Base-by-base conservation (phyloP, 2,797 vertebrate genomes). In the Pseudomugil gertrudae region DNA sequence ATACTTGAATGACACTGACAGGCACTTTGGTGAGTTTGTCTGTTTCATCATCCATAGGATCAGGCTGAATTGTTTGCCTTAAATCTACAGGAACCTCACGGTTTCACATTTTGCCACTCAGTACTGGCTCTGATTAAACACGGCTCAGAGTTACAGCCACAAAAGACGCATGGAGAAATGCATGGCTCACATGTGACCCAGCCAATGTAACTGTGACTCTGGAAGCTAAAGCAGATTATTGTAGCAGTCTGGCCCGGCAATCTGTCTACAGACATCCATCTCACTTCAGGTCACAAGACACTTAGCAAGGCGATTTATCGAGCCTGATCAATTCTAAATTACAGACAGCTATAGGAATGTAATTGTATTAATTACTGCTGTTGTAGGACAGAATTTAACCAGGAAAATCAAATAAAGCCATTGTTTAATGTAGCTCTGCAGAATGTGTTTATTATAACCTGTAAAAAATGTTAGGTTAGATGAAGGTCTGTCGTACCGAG, bases 161-260 rank as follows among this genome's bases (percentile, higher is more conserved):
- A 9, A 54, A 55, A 1, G 10, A 70, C 51, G 64, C n/a, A 19
- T 30, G 54, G 61, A 66, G 52, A 69, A 77, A 76, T 71, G 36
- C 56, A 66, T 71, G 59, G 63, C 57, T 64, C 30, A 51, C 84
- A 78, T 89, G 80, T 91, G 84, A 85, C 83, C 72, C 62, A 65
- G 74, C 77, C 69, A 71, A 78, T 65, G 33, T 69, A 45, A 63
- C 56, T 69, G 57, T 61, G 54, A 71, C 73, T 84, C 61, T 66
- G 38, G 80, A 74, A 40, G 63, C 79, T 81, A 82, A 88, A 91
- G 87, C 76, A 82, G 90, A 91, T 94, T 92, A 92, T 72, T 82
- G 48, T 72, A 63, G 83, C 87, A 75, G 90, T 88, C 85, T 86
- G 84, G 64, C 69, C 81, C 40, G 62, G 72, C 82, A 82, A 66